Evolutionary conservation across 2,888 invertebrate species (phyloP).

Genomic region (Caradrina clavipalpis): DNA sequence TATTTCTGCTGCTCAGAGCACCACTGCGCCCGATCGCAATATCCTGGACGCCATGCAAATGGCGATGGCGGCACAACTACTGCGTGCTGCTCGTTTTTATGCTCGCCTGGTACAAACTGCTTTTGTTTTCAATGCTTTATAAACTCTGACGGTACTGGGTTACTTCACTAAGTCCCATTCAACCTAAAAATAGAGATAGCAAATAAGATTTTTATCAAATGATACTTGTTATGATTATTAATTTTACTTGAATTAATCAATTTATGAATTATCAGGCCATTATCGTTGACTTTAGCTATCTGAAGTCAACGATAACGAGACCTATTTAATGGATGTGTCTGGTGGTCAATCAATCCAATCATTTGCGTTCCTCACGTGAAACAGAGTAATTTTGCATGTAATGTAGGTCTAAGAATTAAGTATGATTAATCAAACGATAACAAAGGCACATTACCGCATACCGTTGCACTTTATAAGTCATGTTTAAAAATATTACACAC

Average conservation of each 20-base stretch:
- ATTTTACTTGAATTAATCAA: not conserved
- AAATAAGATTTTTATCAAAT: constrained; percentile 6
- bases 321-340: not conserved
- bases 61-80: constrained; percentile 66
- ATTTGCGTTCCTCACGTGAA: not conserved
- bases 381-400: too few relatives aligned
- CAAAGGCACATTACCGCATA: constrained; percentile 12
- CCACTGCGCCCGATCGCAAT: constrained; percentile 67
- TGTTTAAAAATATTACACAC: constrained; percentile 59
- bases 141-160: constrained; percentile 24
- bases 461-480: constrained; percentile 29
- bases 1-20: constrained; percentile 64
- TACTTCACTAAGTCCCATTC: too few relatives aligned
- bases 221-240: not conserved
- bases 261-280: not conserved
- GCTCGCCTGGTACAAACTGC: constrained; percentile 66
- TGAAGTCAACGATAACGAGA: not conserved
- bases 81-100: constrained; percentile 66
- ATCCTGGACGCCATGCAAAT: constrained; percentile 71
- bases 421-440: constrained; percentile 41
- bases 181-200: constrained; percentile 14
- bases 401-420: not conserved
- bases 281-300: not conserved
- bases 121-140: constrained; percentile 53
- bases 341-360: not conserved